phyloP scores from a whole-genome alignment of 2,113 vertebrate genomes.

The Solea senegalensis region DNA sequence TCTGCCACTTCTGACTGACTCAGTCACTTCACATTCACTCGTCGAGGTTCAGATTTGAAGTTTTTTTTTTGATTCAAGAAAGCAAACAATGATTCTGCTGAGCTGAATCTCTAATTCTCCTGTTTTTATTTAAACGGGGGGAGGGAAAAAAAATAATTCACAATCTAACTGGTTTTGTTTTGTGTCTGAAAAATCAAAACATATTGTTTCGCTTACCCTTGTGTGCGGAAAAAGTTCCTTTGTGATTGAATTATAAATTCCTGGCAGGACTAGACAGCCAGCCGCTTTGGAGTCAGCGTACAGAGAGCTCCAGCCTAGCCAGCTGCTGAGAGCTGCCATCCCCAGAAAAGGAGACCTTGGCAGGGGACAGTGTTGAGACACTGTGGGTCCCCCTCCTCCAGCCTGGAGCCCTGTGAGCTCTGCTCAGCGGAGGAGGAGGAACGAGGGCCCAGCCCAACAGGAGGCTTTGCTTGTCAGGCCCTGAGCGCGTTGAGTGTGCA shows the following conservation, averaged over 20 bases:
- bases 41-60: too few species aligned
- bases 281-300: constrained; percentile 46
- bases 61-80: too few species aligned
- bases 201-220: not conserved
- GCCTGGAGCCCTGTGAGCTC: constrained; percentile 65
- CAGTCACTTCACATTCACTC: too few species aligned
- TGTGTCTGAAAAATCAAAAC: not conserved
- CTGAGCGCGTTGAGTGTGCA: constrained; percentile 49
- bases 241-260: constrained; percentile 56
- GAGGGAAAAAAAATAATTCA: too few species aligned
- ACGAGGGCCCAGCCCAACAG: constrained; percentile 46
- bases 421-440: constrained; percentile 63
- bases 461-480: constrained; percentile 59
- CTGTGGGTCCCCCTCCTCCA: constrained; percentile 55
- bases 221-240: constrained; percentile 19
- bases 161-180: not conserved
- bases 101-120: too few species aligned
- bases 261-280: constrained; percentile 52
- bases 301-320: constrained; percentile 58
- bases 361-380: constrained; percentile 65
- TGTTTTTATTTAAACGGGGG: too few species aligned
- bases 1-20: too few species aligned
- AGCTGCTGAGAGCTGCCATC: constrained; percentile 73
- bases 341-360: constrained; percentile 69
- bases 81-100: too few species aligned